A percentile compares a stretch with the other conserved stretches of the same genome.
phyloP scores from a whole-genome alignment of 2,113 vertebrate species.

The Perognathus longimembris region DNA sequence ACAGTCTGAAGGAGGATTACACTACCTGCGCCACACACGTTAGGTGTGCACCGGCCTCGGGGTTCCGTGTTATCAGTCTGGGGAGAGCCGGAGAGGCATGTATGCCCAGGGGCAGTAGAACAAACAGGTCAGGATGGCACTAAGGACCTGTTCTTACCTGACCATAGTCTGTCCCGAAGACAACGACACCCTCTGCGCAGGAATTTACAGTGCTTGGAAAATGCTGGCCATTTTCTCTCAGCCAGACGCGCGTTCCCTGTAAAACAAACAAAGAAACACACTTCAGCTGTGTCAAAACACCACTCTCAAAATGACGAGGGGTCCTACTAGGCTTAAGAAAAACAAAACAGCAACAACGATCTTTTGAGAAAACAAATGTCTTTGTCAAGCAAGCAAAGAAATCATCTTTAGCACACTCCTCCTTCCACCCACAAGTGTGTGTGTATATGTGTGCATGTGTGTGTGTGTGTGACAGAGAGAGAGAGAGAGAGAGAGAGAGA shows the following conservation, averaged over 20 bases:
- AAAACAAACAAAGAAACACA: conserved; percentile 66
- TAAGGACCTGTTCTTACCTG: conserved; percentile 86
- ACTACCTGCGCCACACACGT: neutral
- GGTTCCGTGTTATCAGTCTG: too few species aligned
- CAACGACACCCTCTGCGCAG: conserved; percentile 93
- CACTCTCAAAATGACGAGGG: neutral
- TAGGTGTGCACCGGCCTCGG: rapidly evolving
- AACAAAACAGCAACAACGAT: neutral
- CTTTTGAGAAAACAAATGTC: neutral
- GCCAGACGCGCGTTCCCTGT: conserved; percentile 96
- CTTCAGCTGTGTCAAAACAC: conserved; percentile 27
- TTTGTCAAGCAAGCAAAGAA: neutral
- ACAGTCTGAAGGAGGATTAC: neutral
- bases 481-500: neutral
- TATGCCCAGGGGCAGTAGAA: rapidly evolving
- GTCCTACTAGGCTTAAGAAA: neutral
- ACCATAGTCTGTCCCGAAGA: conserved; percentile 94
- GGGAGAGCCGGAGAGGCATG: neutral
- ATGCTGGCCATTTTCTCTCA: conserved; percentile 94
- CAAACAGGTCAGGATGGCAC: rapidly evolving
- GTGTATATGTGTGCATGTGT: too few species aligned
- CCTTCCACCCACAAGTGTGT: rapidly evolving
- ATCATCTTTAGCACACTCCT: neutral
- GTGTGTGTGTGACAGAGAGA: neutral
- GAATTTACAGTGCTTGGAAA: conserved; percentile 95